Base-by-base conservation (phyloP, 2,113 vertebrate genomes). In the Mandrillus leucophaeus region DNA sequence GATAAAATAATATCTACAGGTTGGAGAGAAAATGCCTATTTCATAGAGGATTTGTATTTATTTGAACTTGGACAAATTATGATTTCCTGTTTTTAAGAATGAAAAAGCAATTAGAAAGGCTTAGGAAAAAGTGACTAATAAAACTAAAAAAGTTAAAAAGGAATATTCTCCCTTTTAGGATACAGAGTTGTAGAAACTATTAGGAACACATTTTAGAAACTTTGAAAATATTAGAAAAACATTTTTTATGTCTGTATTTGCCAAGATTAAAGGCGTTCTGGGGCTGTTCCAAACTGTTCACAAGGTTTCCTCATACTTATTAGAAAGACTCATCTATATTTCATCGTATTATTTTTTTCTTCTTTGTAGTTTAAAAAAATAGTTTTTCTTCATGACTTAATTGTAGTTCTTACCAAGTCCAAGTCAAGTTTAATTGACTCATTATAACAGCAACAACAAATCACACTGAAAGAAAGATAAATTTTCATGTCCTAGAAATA, bases 51-150 rank as follows among this genome's bases (percentile, higher is more conserved):
- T 78, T 43, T 88, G 48, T 88, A 45, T 88, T 81, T 72, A 82
- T 84, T 89, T 78, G n/a, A 83, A 87, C 40, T 68, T 92, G 30
- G 35, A 38, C 20, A 55, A 80, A 86, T 52, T 18, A 52, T 89
- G 52, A 91, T 76, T 96, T 96, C 55, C 35, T 95, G 10, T 66
- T 97, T 96, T 87, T 93, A 95, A 90, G 82, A 27, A 92, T 75
- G 10, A 43, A 85, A 91, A 90, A 90, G 61, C 96, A 75, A 93
- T 80, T 95, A 87, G 30, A 82, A 93, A 92, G 45, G 2, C 17
- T 50, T 59, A 52, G 66, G 68, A n/a, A 32, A 40, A 55, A 80
- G 30, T 68, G 8, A 38, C 6, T 70, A 52, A 57, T 8, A 87
- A 64, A 81, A 96, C 2, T 32, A 4, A 82, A 90, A 75, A 59